Evolutionary conservation across 2,113 vertebrate genomes (phyloP), one percentile per base, ranked within the genome.

Genomic region (Lucifuga dentata): DNA sequence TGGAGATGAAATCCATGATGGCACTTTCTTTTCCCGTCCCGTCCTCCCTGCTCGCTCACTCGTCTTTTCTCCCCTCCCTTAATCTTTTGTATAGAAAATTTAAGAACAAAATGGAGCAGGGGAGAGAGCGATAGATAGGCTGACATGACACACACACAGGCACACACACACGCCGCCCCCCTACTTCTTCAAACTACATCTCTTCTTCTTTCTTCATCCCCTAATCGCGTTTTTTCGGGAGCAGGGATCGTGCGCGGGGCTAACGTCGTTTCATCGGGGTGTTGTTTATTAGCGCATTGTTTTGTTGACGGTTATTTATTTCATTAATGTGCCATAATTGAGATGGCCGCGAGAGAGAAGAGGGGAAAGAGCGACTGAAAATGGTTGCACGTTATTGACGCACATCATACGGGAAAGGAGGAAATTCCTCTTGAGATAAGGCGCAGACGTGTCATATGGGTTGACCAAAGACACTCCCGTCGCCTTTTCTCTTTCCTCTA

Each of bases 11-110:
- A 90, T 88, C 90, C 90, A 90, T 86, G 91, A 92, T 91, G 91
- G 88, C 91, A 92, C 91, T 90, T 87, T 85, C 81, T 73, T 44
- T 11, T 36, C 61, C 57, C 71, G 70, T 82, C 66, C 66, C 80
- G 74, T 85, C 80, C 84, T 79, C 86, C 72, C 80, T 52, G 76
- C 79, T 89, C 88, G 78, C 86, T 73, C 86, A 64, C 89, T 86
- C 89, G 88, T 88, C 84, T 73, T 82, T 82, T 29, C n/a, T 79
- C 86, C 89, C 90, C 90, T 89, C 89, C 89, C 91, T 83, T 92
- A 87, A 91, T 93, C 91, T 92, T 92, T 92, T 93, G 90, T 93
- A 87, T 91, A 90, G 90, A 91, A 92, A 88, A 92, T 92, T 93
- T 90, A 89, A 69, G 90, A 92, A 92, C 90, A 92, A 93, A 91